Evolutionary conservation across 1,140 invertebrate genomes (phyloP).

Genomic region (Zaprionus capensis): DNA sequence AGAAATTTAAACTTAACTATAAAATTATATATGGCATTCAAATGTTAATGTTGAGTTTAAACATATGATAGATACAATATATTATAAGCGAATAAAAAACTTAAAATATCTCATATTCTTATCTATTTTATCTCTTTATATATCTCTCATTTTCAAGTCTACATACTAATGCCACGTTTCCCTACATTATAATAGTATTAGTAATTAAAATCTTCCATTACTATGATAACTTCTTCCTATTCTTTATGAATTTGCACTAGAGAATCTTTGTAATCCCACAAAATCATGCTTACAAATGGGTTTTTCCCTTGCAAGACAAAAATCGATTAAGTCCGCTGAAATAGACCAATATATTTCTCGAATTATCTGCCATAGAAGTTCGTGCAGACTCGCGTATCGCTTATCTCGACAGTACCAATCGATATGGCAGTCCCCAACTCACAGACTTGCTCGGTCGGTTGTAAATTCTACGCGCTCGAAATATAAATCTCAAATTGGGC

Average conservation of each 20-base stretch:
- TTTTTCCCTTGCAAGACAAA: conserved; percentile 2
- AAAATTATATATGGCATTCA: no score
- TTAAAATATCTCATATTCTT: no score
- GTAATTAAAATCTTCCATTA: not conserved
- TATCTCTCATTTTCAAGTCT: no score
- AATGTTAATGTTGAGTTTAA: no score
- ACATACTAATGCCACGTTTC: no score
- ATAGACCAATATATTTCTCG: conserved; percentile 2
- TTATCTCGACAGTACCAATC: conserved; percentile 1
- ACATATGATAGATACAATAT: no score
- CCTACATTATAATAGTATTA: no score
- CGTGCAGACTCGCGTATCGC: not conserved
- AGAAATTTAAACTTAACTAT: no score
- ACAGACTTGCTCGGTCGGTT: not conserved
- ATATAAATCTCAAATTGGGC: conserved; percentile 73
- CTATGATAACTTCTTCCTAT: not conserved
- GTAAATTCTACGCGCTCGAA: conserved; percentile 37
- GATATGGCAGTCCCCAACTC: not conserved
- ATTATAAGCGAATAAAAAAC: no score
- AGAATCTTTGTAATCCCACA: not conserved
- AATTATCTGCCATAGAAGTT: conserved; percentile 9
- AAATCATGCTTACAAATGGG: conserved; percentile 2
- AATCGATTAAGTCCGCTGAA: not conserved
- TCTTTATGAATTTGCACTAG: conserved; percentile 1
- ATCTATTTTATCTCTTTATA: no score